Evolutionary conservation across 92 coral and sea anemone genomes (phyloP), one percentile per base, ranked within the genome.

Genomic region (Siderastrea siderea): DNA sequence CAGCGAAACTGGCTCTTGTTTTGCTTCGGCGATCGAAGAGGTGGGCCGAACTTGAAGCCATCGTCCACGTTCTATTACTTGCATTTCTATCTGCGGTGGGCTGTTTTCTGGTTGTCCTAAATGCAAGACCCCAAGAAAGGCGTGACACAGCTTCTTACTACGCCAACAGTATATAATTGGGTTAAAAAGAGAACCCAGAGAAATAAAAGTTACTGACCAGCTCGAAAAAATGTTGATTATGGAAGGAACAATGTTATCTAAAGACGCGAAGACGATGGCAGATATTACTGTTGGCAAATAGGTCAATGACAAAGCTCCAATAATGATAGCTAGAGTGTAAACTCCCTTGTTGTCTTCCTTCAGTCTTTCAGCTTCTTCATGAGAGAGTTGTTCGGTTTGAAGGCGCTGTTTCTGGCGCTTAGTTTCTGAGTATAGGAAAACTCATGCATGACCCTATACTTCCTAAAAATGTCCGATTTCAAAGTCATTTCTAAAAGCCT

Each of bases 321-420:
- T 15, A 17, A 75, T 75, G 15, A 58, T 11, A 48, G 51, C 49
- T 11, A 75, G 79, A 16, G 79, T 54, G 14, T 43, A 12, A 15
- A 47, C 79, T 75, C 66, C 79, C 50, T 75, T 75, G 79, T 54
- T 26, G 65, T 75, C 26, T 6, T 17, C 53, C 16, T 75, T 75
- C 6, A 52, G 43, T 19, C 63, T 7, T 52, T 73, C 49, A 12
- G 14, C 65, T 75, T 54, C 79, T 75, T 75, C 48, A 14, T 75
- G 64, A 26, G 79, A 3, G 2, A 75, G 38, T 10, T 75, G 65
- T 55, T 75, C 79, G 7, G 64, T 75, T 75, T 17, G 47, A 10
- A 75, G 62, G 7, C 79, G 79, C 6, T 11, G n/a, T 5, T 75
- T 75, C 48, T 75, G 79, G 2, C 64, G 62, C 49, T 15, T 26